Conservation (phyloP, 1,140 invertebrate genomes). For the Drosophila seguyi region DNA sequence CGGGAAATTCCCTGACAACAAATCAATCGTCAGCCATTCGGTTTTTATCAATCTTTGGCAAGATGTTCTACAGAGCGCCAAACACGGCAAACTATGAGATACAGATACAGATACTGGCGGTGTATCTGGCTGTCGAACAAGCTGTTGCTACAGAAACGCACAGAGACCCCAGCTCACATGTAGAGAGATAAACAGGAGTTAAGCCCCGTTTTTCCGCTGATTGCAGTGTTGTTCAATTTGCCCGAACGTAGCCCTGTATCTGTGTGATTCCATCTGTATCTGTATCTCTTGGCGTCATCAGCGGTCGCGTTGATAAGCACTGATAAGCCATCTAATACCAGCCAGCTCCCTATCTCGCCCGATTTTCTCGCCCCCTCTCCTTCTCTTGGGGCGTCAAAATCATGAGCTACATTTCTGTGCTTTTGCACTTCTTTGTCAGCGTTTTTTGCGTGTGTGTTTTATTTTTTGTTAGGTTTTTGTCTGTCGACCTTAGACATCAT, state of each 20-base stretch:
- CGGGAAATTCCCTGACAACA: slow-evolving; percentile 10
- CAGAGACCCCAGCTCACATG: neutral
- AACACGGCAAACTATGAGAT: slow-evolving; percentile 50
- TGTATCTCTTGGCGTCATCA: slow-evolving; percentile 33
- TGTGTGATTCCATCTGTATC: slow-evolving; percentile 27
- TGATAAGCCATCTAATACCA: slow-evolving; percentile 63
- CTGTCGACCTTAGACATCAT: slow-evolving; percentile 46
- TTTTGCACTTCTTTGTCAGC: slow-evolving; percentile 45
- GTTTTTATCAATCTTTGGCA: slow-evolving; percentile 43
- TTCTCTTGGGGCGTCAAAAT: slow-evolving; percentile 22
- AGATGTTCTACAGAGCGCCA: slow-evolving; percentile 50
- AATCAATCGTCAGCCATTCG: slow-evolving; percentile 11
- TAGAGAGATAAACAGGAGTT: slow-evolving; percentile 41
- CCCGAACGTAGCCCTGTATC: slow-evolving; percentile 5
- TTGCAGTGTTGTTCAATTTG: slow-evolving; percentile 72
- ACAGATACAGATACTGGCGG: slow-evolving; percentile 50
- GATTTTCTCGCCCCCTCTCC: slow-evolving; percentile 6
- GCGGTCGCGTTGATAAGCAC: slow-evolving; percentile 43
- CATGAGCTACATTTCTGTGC: slow-evolving; percentile 23
- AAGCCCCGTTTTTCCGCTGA: slow-evolving; percentile 32
- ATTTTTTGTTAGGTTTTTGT: slow-evolving; percentile 3
- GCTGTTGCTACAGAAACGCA: slow-evolving; percentile 52
- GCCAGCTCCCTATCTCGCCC: slow-evolving; percentile 13
- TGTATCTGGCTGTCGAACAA: slow-evolving; percentile 46
- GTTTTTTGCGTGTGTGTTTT: slow-evolving; percentile 11